Conservation (phyloP, 2,797 vertebrate genomes). For the Serranus cabrilla region DNA sequence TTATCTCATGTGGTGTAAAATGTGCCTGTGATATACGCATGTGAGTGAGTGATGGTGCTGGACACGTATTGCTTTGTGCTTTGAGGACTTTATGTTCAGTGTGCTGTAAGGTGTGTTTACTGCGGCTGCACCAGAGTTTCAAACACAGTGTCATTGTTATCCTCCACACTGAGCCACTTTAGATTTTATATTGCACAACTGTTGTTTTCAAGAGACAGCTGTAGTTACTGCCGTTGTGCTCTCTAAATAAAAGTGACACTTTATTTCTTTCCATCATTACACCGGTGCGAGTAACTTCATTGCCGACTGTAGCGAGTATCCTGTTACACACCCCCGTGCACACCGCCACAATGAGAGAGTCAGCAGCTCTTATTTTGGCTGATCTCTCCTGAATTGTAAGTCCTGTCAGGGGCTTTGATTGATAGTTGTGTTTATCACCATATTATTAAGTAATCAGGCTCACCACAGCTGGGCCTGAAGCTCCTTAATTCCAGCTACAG, state of each 20-base stretch:
- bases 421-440: slow-evolving; percentile 86
- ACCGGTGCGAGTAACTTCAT: slow-evolving; percentile 71
- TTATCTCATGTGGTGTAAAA: background rate
- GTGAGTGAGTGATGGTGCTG: background rate
- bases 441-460: slow-evolving; percentile 89
- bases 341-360: slow-evolving; percentile 82
- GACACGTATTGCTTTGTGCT: slow-evolving; percentile 30
- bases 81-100: slow-evolving; percentile 30
- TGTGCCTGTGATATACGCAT: background rate
- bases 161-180: slow-evolving; percentile 21
- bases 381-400: slow-evolving; percentile 82
- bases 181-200: slow-evolving; percentile 60
- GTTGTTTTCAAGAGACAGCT: slow-evolving; percentile 69
- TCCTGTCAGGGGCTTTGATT: slow-evolving; percentile 84
- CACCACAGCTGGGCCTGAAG: slow-evolving; percentile 79
- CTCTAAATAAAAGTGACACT: slow-evolving; percentile 76
- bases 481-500: slow-evolving; percentile 84
- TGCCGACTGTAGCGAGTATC: slow-evolving; percentile 61
- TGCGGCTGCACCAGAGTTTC: slow-evolving; percentile 50
- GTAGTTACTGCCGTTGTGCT: slow-evolving; percentile 59
- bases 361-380: slow-evolving; percentile 80
- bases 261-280: slow-evolving; percentile 73
- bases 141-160: slow-evolving; percentile 53
- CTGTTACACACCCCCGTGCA: slow-evolving; percentile 62
- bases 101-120: slow-evolving; percentile 63